Conservation (phyloP, 2,888 invertebrate species). For the Pecten maximus region DNA sequence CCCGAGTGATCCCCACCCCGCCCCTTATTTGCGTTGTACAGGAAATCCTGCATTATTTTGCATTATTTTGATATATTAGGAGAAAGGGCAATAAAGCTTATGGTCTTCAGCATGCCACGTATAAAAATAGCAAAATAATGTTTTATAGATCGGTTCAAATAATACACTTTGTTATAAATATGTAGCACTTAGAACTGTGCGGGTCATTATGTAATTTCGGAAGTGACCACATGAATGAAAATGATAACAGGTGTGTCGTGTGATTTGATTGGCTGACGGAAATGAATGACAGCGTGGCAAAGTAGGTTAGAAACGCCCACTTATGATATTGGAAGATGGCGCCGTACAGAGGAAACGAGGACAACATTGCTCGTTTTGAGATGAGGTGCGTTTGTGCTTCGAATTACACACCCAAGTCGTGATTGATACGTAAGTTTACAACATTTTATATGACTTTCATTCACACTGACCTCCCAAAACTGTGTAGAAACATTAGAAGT, state of each 20-base stretch:
- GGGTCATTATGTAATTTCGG: constrained; percentile 30
- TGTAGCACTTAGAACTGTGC: not conserved
- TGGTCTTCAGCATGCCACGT: no score
- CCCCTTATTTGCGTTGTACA: not conserved
- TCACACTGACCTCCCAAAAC: constrained; percentile 30
- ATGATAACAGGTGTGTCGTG: constrained; percentile 27
- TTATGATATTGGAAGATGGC: constrained; percentile 56
- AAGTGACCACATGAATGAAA: constrained; percentile 35
- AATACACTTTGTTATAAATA: not conserved
- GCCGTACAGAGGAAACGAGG: constrained; percentile 51
- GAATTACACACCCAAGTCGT: constrained; percentile 20
- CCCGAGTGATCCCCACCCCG: not conserved
- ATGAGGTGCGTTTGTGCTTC: constrained; percentile 13
- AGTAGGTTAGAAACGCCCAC: constrained; percentile 56
- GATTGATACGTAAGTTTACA: constrained; percentile 30
- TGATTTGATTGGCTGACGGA: not conserved
- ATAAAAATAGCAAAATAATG: not conserved
- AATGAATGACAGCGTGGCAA: constrained; percentile 51
- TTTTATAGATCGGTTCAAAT: not conserved
- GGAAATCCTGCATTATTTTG: not conserved
- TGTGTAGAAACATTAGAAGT: constrained; percentile 4
- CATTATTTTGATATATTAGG: not conserved
- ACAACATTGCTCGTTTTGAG: constrained; percentile 35
- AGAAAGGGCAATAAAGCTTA: not conserved
- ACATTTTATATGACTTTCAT: constrained; percentile 32